Evolutionary conservation across 1,140 invertebrate species (phyloP).

Genomic region (Drosophila orena): DNA sequence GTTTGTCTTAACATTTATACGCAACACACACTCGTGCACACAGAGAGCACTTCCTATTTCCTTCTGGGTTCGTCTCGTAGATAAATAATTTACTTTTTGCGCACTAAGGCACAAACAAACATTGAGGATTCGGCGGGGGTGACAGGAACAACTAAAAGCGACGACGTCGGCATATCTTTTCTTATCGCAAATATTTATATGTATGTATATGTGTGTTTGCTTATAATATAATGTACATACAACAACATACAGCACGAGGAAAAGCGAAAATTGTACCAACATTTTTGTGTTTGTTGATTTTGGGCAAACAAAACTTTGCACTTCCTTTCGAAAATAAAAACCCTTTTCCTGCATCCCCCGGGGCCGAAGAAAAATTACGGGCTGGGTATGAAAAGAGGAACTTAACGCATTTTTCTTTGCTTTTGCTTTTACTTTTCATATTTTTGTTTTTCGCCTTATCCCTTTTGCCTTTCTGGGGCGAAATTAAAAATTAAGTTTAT

Average conservation of each 20-base stretch:
- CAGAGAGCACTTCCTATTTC: constrained; percentile 61
- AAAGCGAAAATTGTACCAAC: constrained; percentile 44
- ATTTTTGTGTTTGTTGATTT: constrained; percentile 77
- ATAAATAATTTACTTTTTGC: constrained; percentile 83
- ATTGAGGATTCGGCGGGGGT: constrained; percentile 19
- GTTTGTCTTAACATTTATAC: constrained; percentile 79
- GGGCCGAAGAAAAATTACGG: not conserved
- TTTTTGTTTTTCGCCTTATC: constrained; percentile 33
- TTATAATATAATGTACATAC: constrained; percentile 73
- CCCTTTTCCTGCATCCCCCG: constrained; percentile 53
- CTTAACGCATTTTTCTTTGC: constrained; percentile 64
- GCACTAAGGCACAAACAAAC: constrained; percentile 79
- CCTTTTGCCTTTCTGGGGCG: constrained; percentile 16
- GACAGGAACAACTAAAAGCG: constrained; percentile 48
- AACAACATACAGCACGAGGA: constrained; percentile 9
- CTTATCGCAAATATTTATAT: constrained; percentile 75
- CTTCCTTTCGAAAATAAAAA: constrained; percentile 35
- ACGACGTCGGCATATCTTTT: constrained; percentile 70
- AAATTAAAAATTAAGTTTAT: constrained; percentile 77
- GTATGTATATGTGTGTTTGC: constrained; percentile 70
- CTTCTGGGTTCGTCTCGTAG: constrained; percentile 60
- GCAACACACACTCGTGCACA: constrained; percentile 13
- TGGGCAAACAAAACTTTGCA: constrained; percentile 77
- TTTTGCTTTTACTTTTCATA: constrained; percentile 63
- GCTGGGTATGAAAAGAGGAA: constrained; percentile 15